Evolutionary conservation across 2,888 invertebrate genomes (phyloP), one percentile per base, ranked within the genome.

Genomic region (Drosophila anomalata): DNA sequence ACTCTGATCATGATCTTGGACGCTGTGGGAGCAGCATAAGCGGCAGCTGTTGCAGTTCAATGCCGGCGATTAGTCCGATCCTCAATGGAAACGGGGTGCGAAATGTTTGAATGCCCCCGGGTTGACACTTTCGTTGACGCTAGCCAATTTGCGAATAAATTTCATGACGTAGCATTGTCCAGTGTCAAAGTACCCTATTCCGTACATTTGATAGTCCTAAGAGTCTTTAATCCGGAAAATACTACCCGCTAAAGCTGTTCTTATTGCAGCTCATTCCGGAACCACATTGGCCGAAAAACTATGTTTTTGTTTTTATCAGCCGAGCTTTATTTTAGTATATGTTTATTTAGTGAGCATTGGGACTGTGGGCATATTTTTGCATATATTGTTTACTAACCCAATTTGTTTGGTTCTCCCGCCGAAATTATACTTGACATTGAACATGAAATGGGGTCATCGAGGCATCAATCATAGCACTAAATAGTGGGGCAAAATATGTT

Each of bases 361-460:
- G 41, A 17, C 0, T 26, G 17, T 56, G 69, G 65, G 68, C 51
- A 55, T 74, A 69, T 67, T 75, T 71, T 74, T 62, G 73, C 73
- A 75, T 61, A 73, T 75, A 5, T 24, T 75, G 77, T 70, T 77
- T 77, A 73, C 77, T 68, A 79, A 69, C 71, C 73, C 72, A 87
- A 83, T 77, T 85, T 75, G 82, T 63, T 71, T 65, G 67, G 77
- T 73, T 81, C 75, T 41, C 67, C 58, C 85, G 68, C 73, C 69
- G 62, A 85, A 85, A 74, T 87, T 75, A 84, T 73, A 72, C 85
- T 85, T 85, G 87, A 74, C 82, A 85, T 83, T 83, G 85, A 77
- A 79, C 69, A 59, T 41, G 52, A 53, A 44, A 66, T 50, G 42
- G 63, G 74, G 61, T 48, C 41, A 67, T 61, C 50, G 29, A 31